phyloP scores from a whole-genome alignment of 1,140 invertebrate species.

The Apis cerana region DNA sequence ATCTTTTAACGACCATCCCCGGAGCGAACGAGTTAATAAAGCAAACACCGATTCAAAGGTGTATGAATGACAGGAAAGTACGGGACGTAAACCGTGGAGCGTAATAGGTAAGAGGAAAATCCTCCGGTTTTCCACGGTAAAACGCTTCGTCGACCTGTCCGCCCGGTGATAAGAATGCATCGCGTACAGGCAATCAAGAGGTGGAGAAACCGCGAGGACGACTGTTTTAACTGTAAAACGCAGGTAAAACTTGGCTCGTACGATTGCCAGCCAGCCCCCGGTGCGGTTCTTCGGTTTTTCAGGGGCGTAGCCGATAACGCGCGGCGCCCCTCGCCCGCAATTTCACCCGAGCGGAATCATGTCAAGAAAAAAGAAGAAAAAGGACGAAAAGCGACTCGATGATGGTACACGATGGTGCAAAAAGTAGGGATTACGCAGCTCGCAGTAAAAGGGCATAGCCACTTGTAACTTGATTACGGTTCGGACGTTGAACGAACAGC shows the following conservation, averaged over 20 bases:
- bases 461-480: constrained; percentile 34
- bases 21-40: not conserved
- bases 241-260: constrained; percentile 44
- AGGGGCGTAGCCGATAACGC: constrained; percentile 17
- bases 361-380: too few relatives aligned
- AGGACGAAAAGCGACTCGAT: too few relatives aligned
- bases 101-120: constrained; percentile 10
- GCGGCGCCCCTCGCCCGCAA: not conserved
- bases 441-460: not conserved
- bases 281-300: constrained; percentile 50
- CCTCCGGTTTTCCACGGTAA: constrained; percentile 12
- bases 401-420: not conserved
- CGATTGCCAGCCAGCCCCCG: constrained; percentile 1
- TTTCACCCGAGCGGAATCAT: not conserved
- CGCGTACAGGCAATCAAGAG: constrained; percentile 40
- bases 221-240: constrained; percentile 63
- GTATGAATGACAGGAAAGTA: not conserved
- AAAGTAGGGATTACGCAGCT: not conserved
- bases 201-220: constrained; percentile 35
- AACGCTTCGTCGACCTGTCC: constrained; percentile 20
- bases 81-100: not conserved
- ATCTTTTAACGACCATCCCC: not conserved
- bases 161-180: constrained; percentile 45
- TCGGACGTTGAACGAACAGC: constrained; percentile 25
- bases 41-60: constrained; percentile 2